Evolutionary conservation across 2,888 invertebrate genomes (phyloP), one percentile per base, ranked within the genome.

Genomic region (Macrosiphum euphorbiae): DNA sequence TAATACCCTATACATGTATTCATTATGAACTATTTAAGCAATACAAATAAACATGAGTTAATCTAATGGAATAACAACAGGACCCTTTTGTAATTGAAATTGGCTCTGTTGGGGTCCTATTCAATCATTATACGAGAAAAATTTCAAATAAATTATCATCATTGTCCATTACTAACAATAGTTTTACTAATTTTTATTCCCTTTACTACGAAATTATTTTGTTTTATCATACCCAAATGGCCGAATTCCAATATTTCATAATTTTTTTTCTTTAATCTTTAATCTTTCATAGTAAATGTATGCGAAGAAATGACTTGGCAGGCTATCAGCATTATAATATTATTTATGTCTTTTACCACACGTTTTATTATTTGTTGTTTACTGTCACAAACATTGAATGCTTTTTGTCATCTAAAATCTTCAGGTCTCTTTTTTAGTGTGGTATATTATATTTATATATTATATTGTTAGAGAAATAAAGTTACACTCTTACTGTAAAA

Each of bases 331-430:
- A 44, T 47, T n/a, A 24, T 55, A 35, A 87, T 52, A 88, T 67
- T 67, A 67, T 92, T 88, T 67, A 92, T 67, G 67, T 88, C 50
- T 88, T 92, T 92, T 67, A 88, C 35, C 92, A 50, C 92, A 28
- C 92, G 87, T 92, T 92, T 92, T 92, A 92, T 92, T 61, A 67
- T 92, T 67, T 88, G 28, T 50, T 16, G 67, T 92, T 88, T 92
- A 92, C 52, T 67, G 61, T 92, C 61, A 50, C 61, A 26, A 16
- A 91, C 91, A 86, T 58, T 58, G 47, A 91, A 85, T 35, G 86
- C 26, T 87, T 92, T 87, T 92, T 87, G 61, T 92, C 87, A 67
- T 92, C 28, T n/a, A 55, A 91, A 61, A 92, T 86, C 44, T 58
- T n/a, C 85, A 24, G 58, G 44, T 35, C 50, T 20, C 55, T 58